phyloP scores from a whole-genome alignment of 2,113 vertebrate species.

The Poeciliopsis retropinna region DNA sequence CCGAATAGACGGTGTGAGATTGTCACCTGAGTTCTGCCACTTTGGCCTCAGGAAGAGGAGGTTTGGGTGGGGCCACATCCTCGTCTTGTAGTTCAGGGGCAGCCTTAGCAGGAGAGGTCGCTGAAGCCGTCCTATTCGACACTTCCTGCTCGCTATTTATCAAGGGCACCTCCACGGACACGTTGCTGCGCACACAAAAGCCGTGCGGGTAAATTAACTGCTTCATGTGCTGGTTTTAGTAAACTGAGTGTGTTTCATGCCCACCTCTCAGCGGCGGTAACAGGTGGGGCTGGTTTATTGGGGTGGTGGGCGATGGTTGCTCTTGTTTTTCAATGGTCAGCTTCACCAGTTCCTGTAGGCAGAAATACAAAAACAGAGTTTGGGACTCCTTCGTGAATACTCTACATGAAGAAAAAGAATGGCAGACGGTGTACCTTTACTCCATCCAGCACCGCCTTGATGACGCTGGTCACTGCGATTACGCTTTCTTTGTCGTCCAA shows the following conservation, averaged over 20 bases:
- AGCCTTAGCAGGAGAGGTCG: slow-evolving; percentile 78
- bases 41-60: slow-evolving; percentile 93
- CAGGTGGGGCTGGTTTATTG: slow-evolving; percentile 88
- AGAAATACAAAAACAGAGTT: slow-evolving; percentile 5
- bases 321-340: slow-evolving; percentile 96
- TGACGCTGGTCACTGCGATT: slow-evolving; percentile 90
- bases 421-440: slow-evolving; percentile 86
- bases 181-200: slow-evolving; percentile 61
- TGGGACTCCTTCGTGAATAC: neutral
- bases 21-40: slow-evolving; percentile 92
- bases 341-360: slow-evolving; percentile 91
- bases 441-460: slow-evolving; percentile 96
- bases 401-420: neutral
- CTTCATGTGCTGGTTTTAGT: slow-evolving; percentile 1
- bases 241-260: slow-evolving; percentile 7
- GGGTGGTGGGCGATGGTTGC: slow-evolving; percentile 91
- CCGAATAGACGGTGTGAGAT: neutral
- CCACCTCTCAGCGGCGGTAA: slow-evolving; percentile 87
- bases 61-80: slow-evolving; percentile 94
- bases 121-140: slow-evolving; percentile 83
- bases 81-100: slow-evolving; percentile 82
- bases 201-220: slow-evolving; percentile 10
- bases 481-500: slow-evolving; percentile 95
- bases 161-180: slow-evolving; percentile 84
- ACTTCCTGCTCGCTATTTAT: slow-evolving; percentile 90